These are phyloP conservation scores for Labroides dimidiatus DNA, from an alignment of 2,797 vertebrate genomes.

Conservation along the genomic window DNA sequence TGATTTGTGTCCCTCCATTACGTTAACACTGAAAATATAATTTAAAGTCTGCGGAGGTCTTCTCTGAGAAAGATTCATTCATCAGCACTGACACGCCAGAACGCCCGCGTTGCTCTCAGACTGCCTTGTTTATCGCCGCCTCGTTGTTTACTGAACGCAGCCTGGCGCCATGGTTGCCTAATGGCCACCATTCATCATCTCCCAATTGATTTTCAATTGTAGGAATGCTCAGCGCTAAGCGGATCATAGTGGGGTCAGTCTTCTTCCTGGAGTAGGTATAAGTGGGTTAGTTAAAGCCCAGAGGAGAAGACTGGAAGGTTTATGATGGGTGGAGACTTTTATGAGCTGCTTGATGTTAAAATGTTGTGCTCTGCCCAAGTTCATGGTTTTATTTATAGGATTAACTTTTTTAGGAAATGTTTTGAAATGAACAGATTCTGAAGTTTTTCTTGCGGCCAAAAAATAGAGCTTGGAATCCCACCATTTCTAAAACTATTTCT, in stretches of 20 bases:
- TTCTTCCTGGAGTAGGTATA: slow-evolving; percentile 16
- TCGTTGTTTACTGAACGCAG: slow-evolving; percentile 30
- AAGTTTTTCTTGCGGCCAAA: no score
- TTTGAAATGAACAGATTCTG: no score
- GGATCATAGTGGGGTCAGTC: slow-evolving; percentile 19
- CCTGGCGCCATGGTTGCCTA: slow-evolving; percentile 5
- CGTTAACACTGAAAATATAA: slow-evolving; percentile 12
- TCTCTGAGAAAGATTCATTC: not conserved
- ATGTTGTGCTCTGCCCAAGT: no score
- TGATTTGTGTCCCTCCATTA: slow-evolving; percentile 27
- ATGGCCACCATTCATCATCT: slow-evolving; percentile 33
- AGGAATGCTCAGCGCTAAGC: slow-evolving; percentile 22
- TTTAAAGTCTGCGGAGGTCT: not conserved
- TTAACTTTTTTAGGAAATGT: no score
- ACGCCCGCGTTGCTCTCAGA: not conserved
- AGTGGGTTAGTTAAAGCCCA: slow-evolving; percentile 26
- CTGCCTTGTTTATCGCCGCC: not conserved
- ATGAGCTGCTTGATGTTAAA: not conserved
- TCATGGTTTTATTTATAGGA: no score
- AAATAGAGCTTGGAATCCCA: no score
- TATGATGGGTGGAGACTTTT: not conserved
- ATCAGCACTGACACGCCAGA: slow-evolving; percentile 10
- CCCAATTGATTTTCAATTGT: slow-evolving; percentile 37
- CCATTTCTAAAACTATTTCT: no score
- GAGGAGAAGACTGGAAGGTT: slow-evolving; percentile 1